phyloP scores from a whole-genome alignment of 2,888 invertebrate genomes.

The Branchellion lobata region DNA sequence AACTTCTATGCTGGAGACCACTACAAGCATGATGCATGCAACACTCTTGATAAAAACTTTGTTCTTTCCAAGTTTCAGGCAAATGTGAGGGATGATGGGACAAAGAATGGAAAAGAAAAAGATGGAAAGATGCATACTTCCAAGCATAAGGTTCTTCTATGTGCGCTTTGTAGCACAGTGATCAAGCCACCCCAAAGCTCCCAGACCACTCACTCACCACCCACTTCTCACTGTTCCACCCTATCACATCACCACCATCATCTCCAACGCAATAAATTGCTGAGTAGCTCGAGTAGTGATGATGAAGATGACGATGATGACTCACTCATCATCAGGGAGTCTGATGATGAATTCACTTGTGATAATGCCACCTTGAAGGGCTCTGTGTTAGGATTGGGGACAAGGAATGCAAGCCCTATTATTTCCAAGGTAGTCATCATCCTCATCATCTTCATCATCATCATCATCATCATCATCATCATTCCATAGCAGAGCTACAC shows the following conservation, averaged over 20 bases:
- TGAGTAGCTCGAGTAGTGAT: neutral
- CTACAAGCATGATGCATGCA: neutral
- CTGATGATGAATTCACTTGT: neutral
- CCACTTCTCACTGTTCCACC: no score
- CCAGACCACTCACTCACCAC: no score
- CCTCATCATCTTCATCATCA: no score
- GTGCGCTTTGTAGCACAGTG: no score
- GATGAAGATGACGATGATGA: neutral
- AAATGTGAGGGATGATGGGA: neutral
- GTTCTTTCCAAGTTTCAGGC: neutral
- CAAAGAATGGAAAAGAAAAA: no score
- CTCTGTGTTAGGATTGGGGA: no score
- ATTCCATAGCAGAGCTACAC: no score
- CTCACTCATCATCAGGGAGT: neutral
- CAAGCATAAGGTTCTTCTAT: neutral
- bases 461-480: no score
- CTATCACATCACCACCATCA: neutral
- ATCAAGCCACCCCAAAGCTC: no score
- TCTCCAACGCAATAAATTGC: neutral
- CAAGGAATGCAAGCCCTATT: no score
- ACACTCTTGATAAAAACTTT: neutral
- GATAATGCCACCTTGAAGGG: neutral
- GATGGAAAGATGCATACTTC: neutral
- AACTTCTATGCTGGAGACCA: no score
- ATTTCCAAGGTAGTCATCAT: no score